Conservation (phyloP, 1,140 invertebrate genomes). For the Doryteuthis pealeii region DNA sequence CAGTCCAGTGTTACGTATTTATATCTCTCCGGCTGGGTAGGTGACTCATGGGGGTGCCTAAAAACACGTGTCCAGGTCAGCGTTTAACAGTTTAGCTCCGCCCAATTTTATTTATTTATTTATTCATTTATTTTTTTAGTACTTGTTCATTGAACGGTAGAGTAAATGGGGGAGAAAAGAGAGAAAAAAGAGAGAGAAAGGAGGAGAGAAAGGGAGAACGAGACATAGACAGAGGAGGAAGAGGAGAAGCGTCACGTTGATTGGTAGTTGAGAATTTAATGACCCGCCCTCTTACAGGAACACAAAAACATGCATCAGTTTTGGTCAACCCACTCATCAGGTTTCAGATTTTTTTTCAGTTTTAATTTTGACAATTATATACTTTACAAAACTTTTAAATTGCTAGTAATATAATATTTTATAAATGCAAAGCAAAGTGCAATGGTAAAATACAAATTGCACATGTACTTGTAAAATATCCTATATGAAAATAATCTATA, state of each 20-base stretch:
- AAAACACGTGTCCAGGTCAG: not conserved
- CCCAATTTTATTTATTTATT: not conserved
- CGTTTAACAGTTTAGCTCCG: not conserved
- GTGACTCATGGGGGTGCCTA: not conserved
- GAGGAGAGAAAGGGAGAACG: not conserved
- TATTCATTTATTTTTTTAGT: not conserved
- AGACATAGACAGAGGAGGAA: not conserved
- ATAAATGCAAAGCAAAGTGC: too few species aligned
- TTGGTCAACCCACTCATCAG: not conserved
- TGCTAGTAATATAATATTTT: not conserved
- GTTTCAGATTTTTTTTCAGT: not conserved
- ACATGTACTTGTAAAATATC: not conserved
- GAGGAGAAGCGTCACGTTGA: not conserved
- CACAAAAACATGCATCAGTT: not conserved
- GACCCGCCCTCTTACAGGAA: not conserved
- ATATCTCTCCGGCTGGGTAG: not conserved
- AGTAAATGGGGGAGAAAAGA: not conserved
- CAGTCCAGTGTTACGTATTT: not conserved
- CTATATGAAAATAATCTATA: not conserved
- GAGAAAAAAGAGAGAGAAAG: not conserved
- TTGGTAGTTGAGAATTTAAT: not conserved
- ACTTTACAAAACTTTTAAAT: not conserved
- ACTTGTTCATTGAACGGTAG: not conserved
- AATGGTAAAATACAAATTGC: too few species aligned
- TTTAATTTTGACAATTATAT: not conserved